Conservation (phyloP, 2,797 vertebrate species). For the Sphenodon punctatus region DNA sequence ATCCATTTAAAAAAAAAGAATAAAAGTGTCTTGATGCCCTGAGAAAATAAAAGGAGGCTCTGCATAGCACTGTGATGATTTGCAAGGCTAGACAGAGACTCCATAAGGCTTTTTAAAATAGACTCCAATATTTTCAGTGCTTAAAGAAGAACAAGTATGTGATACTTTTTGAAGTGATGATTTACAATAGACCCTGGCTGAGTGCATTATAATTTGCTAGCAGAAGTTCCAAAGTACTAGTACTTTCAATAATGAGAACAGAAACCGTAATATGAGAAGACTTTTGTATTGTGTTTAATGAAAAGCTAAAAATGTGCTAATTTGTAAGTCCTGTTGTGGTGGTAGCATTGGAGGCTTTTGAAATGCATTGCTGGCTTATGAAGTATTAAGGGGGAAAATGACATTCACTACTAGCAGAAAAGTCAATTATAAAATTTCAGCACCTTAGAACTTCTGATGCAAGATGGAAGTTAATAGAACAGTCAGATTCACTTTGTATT, state of each 20-base stretch:
- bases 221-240: conserved; percentile 65
- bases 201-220: conserved; percentile 74
- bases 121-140: conserved; percentile 68
- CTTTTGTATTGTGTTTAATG: conserved; percentile 68
- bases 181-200: conserved; percentile 75
- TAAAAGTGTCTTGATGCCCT: conserved; percentile 58
- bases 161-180: conserved; percentile 64
- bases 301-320: conserved; percentile 66
- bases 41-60: conserved; percentile 62
- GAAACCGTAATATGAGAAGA: conserved; percentile 61
- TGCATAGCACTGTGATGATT: conserved; percentile 69
- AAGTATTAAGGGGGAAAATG: conserved; percentile 61
- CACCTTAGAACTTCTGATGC: conserved; percentile 64
- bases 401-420: conserved; percentile 59
- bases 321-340: conserved; percentile 70
- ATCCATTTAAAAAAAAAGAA: conserved; percentile 47
- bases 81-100: conserved; percentile 71
- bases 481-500: conserved; percentile 60
- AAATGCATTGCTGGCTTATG: conserved; percentile 61
- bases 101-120: conserved; percentile 68
- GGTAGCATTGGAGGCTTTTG: conserved; percentile 64
- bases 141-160: conserved; percentile 65
- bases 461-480: conserved; percentile 68
- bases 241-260: conserved; percentile 65
- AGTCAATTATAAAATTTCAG: conserved; percentile 50